Conservation (phyloP, 2,888 invertebrate genomes). For the Eubasilissa splendida region DNA sequence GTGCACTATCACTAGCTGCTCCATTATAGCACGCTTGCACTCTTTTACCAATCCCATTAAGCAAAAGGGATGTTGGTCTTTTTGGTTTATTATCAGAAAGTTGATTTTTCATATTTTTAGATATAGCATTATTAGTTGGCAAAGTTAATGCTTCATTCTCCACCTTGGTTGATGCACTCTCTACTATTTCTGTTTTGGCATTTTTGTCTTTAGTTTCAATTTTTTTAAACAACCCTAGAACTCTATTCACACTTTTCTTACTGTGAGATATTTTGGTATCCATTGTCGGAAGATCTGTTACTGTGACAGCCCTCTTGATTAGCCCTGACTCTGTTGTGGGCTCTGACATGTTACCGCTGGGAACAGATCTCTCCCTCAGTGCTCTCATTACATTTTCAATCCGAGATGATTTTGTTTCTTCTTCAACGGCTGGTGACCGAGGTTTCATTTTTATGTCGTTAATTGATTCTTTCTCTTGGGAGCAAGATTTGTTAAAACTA, state of each 20-base stretch:
- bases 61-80: constrained; percentile 71
- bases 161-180: constrained; percentile 1
- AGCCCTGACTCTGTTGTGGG: constrained; percentile 77
- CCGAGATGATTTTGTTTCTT: constrained; percentile 63
- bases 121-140: neutral
- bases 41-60: constrained; percentile 73
- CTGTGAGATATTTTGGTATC: constrained; percentile 68
- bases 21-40: constrained; percentile 67
- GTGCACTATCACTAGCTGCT: constrained; percentile 68
- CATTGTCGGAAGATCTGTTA: constrained; percentile 77
- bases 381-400: constrained; percentile 74
- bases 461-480: constrained; percentile 70
- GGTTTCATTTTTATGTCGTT: constrained; percentile 57
- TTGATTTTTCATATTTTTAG: neutral
- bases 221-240: constrained; percentile 84
- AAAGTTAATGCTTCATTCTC: neutral
- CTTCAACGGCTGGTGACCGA: constrained; percentile 55
- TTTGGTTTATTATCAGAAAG: constrained; percentile 67
- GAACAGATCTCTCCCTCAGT: constrained; percentile 79
- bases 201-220: constrained; percentile 75
- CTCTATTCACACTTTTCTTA: constrained; percentile 80
- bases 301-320: constrained; percentile 81
- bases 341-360: constrained; percentile 68
- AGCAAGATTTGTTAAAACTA: constrained; percentile 70
- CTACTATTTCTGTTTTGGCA: constrained; percentile 60